These are phyloP conservation scores for Pipistrellus kuhlii DNA, from an alignment of 2,797 vertebrate genomes.

Conservation along the genomic window DNA sequence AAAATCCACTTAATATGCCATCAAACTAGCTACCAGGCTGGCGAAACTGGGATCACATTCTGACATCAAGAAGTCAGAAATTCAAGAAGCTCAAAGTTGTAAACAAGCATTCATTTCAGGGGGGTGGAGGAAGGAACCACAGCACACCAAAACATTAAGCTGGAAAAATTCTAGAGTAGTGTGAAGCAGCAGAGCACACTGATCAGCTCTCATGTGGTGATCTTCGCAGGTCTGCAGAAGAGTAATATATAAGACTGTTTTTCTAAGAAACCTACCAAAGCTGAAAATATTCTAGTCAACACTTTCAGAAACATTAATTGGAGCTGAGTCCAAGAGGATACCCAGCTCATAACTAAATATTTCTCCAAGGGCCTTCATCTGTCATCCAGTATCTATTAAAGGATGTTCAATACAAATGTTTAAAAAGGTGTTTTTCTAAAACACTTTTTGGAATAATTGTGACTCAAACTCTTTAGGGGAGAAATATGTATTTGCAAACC, in stretches of 20 bases:
- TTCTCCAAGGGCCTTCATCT: not conserved
- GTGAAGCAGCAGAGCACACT: constrained; percentile 7
- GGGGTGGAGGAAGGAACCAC: too few relatives aligned
- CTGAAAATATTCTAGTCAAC: not conserved
- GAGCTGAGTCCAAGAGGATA: not conserved
- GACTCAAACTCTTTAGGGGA: not conserved
- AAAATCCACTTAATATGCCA: constrained; percentile 13
- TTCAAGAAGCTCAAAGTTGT: not conserved
- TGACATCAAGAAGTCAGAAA: constrained; percentile 17
- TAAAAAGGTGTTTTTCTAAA: not conserved
- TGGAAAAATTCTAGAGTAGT: not conserved
- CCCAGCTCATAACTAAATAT: not conserved
- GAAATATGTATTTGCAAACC: not conserved
- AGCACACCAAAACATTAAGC: not conserved
- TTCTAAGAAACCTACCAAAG: not conserved
- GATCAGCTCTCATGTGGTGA: not conserved
- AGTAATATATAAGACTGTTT: not conserved
- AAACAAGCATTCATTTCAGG: not conserved
- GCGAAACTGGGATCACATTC: not conserved
- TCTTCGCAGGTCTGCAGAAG: not conserved
- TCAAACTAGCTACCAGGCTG: not conserved
- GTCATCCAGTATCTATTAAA: not conserved
- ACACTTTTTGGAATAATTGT: not conserved
- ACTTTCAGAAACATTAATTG: not conserved
- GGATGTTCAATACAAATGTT: not conserved